Conservation (phyloP, 2,113 vertebrate species). For the Ibidorhyncha struthersii region DNA sequence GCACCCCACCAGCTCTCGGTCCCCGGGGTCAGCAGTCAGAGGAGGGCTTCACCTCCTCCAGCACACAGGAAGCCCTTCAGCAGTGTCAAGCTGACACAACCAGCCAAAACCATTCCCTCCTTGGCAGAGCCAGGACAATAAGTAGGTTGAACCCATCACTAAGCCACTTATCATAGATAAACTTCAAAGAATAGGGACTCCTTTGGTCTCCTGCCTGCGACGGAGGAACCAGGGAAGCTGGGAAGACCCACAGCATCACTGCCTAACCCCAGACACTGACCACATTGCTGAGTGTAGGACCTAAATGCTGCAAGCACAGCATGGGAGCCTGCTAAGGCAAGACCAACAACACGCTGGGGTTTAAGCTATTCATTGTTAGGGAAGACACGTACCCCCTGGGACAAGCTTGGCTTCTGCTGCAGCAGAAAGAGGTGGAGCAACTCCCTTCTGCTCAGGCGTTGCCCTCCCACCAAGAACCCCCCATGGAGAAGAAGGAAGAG, state of each 20-base stretch:
- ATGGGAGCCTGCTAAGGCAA: neutral
- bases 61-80: neutral
- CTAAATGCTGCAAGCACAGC: neutral
- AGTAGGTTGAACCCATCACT: neutral
- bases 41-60: too few species aligned
- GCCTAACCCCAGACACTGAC: neutral
- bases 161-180: neutral
- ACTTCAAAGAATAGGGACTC: neutral
- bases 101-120: neutral
- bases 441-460: neutral
- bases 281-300: neutral
- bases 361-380: neutral
- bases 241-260: neutral
- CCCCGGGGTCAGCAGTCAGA: neutral
- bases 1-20: fast-evolving
- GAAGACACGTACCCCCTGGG: neutral
- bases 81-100: neutral
- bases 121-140: neutral
- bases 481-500: slow-evolving; percentile 39
- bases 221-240: neutral
- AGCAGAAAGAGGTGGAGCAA: slow-evolving; percentile 21
- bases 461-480: slow-evolving; percentile 41
- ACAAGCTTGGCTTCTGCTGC: neutral
- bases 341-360: neutral
- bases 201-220: neutral